These are phyloP conservation scores for Brachyhypopomus gauderio DNA, from an alignment of 2,113 vertebrate species.

Conservation along the genomic window DNA sequence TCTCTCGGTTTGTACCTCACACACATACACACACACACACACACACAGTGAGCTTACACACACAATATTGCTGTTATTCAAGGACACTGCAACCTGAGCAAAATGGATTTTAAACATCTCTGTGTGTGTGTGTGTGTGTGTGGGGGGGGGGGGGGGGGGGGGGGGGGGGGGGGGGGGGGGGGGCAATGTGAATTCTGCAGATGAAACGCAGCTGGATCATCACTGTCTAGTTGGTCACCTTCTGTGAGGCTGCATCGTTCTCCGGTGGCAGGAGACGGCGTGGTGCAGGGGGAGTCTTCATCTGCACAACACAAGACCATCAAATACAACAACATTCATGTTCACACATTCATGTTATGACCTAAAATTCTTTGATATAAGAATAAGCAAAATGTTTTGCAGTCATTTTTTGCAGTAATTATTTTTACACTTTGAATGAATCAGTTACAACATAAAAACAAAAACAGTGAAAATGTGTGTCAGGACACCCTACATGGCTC, in stretches of 20 bases:
- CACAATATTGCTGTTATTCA: background rate
- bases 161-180: no score
- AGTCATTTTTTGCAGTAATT: no score
- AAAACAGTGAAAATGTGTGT: no score
- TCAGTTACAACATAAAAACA: no score
- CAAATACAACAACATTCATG: no score
- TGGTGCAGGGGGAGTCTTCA: constrained; percentile 76
- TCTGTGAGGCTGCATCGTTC: constrained; percentile 74
- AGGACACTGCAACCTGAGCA: background rate
- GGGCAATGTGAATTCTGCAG: background rate
- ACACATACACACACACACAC: background rate
- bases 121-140: background rate
- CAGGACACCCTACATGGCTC: no score
- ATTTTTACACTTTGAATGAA: no score
- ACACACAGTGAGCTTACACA: background rate
- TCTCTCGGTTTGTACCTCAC: no score
- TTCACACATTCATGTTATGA: no score
- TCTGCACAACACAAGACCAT: constrained; percentile 59
- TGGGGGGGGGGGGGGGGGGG: no score
- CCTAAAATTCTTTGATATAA: no score
- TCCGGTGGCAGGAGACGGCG: constrained; percentile 63
- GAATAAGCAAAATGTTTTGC: no score
- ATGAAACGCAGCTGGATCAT: background rate
- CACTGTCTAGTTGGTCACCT: constrained; percentile 65
- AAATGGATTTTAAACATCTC: background rate